Percentiles rank a stretch among this genome's conserved stretches.
Conservation (phyloP, 2,888 invertebrate genomes). For the Unio delphinus region DNA sequence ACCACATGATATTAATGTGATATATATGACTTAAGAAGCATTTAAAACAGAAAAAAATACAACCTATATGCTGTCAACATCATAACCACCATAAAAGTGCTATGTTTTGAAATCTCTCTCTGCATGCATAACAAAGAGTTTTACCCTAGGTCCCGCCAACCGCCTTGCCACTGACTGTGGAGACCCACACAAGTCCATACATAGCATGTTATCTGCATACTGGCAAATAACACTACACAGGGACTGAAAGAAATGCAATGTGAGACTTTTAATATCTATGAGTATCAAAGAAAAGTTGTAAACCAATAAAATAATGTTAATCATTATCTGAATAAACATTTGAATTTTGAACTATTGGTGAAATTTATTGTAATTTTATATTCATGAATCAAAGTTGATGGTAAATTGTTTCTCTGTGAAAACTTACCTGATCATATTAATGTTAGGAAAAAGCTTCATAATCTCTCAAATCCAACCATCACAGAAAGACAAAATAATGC, state of each 20-base stretch:
- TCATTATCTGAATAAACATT: too few relatives aligned
- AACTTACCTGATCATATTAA: too few relatives aligned
- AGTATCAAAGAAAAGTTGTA: neutral
- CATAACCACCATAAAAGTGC: neutral
- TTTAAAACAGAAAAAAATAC: neutral
- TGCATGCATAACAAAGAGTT: neutral
- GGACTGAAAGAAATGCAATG: constrained; percentile 22
- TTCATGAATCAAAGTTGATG: too few relatives aligned
- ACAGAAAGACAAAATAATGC: too few relatives aligned
- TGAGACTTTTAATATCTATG: too few relatives aligned
- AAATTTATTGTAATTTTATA: too few relatives aligned
- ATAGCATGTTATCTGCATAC: constrained; percentile 60
- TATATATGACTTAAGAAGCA: too few relatives aligned
- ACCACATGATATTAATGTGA: too few relatives aligned
- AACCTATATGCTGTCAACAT: neutral
- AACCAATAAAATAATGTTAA: neutral
- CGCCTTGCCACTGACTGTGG: constrained; percentile 38
- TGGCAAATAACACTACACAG: neutral
- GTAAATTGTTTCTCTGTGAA: too few relatives aligned
- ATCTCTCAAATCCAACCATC: too few relatives aligned
- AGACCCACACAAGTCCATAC: constrained; percentile 61
- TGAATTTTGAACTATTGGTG: too few relatives aligned
- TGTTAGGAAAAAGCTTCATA: too few relatives aligned
- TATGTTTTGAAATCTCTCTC: neutral
- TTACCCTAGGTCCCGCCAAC: constrained; percentile 52